These are phyloP conservation scores for Drosophila lacteicornis DNA, from an alignment of 1,140 invertebrate species.

Conservation along the genomic window DNA sequence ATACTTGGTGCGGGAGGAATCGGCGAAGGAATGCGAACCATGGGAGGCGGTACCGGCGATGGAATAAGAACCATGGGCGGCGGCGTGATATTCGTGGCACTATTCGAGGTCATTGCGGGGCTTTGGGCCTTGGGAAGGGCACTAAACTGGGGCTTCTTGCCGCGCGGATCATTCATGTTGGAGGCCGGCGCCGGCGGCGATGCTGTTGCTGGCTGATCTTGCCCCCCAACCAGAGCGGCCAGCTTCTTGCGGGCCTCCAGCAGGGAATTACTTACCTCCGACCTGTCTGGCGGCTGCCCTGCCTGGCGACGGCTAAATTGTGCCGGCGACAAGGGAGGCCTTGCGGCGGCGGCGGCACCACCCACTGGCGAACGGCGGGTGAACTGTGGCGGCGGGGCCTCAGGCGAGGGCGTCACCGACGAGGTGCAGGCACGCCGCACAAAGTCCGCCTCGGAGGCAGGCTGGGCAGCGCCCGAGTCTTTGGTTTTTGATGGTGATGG, in stretches of 20 bases:
- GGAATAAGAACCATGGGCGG: no score
- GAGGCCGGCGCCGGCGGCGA: constrained; percentile 10
- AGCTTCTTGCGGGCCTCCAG: constrained; percentile 67
- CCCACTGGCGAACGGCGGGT: not conserved
- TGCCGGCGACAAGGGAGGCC: not conserved
- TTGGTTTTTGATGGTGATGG: no score
- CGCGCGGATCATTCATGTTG: constrained; percentile 57
- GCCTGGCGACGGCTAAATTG: not conserved
- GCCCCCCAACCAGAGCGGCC: constrained; percentile 40
- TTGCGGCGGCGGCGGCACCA: not conserved
- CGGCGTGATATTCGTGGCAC: no score
- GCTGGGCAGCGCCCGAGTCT: no score
- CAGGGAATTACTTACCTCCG: constrained; percentile 4
- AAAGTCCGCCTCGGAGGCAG: no score
- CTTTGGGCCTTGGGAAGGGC: not conserved
- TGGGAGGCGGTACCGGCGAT: no score
- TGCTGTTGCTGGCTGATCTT: not conserved
- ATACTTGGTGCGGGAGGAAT: no score
- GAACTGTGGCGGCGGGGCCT: not conserved
- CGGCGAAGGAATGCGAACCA: no score
- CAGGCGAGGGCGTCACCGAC: no score
- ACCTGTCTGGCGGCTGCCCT: not conserved
- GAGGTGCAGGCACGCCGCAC: no score
- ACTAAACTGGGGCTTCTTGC: constrained; percentile 22
- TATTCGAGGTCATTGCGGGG: no score